phyloP scores from a whole-genome alignment of 2,797 vertebrate genomes.

The Sebastes melanostomus region DNA sequence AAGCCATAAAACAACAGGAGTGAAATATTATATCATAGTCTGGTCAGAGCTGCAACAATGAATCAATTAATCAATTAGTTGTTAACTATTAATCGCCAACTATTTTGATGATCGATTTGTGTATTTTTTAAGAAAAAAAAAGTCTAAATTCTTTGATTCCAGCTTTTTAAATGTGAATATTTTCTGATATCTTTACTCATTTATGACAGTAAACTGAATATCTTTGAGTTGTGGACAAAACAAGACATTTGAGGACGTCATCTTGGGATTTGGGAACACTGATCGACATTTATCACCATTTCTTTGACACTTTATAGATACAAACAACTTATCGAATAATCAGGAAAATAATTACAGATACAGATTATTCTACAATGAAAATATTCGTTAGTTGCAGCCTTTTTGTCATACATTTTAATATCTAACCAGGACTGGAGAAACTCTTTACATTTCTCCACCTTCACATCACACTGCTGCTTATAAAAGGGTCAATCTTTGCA shows the following conservation, averaged over 20 bases:
- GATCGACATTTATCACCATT: too few relatives aligned
- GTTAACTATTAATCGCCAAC: too few relatives aligned
- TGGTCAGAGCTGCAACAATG: background rate
- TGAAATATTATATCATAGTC: background rate
- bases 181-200: too few relatives aligned
- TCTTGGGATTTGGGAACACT: too few relatives aligned
- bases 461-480: background rate
- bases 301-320: background rate
- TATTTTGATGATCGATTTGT: too few relatives aligned
- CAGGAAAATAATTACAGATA: background rate
- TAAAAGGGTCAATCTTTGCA: background rate
- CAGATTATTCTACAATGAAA: background rate
- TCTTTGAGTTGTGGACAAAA: too few relatives aligned
- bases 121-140: too few relatives aligned
- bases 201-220: too few relatives aligned
- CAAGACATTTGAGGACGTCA: too few relatives aligned
- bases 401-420: background rate
- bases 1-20: background rate
- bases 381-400: background rate
- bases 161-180: too few relatives aligned
- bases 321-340: background rate
- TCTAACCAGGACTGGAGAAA: background rate
- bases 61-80: too few relatives aligned
- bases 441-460: background rate
- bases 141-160: too few relatives aligned